Conservation (phyloP, 2,888 invertebrate genomes). For the Machimus atricapillus region DNA sequence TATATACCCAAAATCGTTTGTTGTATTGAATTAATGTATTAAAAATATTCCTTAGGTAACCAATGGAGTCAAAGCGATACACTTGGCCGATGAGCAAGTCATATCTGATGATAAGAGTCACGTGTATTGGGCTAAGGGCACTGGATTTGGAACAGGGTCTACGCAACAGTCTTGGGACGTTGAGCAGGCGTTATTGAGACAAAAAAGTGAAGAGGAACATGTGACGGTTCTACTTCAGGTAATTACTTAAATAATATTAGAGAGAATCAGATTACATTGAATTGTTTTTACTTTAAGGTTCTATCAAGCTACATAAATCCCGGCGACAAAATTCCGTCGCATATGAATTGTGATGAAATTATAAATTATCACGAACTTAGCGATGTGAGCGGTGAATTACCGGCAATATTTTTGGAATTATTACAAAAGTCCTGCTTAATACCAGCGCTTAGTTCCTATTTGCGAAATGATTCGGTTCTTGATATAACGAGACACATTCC, state of each 20-base stretch:
- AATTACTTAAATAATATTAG: constrained; percentile 25
- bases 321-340: constrained; percentile 65
- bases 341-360: constrained; percentile 58
- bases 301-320: constrained; percentile 89
- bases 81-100: constrained; percentile 59
- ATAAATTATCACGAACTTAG: constrained; percentile 60
- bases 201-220: constrained; percentile 92
- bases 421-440: constrained; percentile 83
- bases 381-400: constrained; percentile 66
- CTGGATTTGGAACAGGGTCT: constrained; percentile 95
- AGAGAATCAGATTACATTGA: neutral
- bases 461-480: constrained; percentile 93
- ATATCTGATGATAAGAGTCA: constrained; percentile 76
- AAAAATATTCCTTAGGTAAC: constrained; percentile 38
- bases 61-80: constrained; percentile 50
- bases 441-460: constrained; percentile 87
- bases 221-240: constrained; percentile 82
- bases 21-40: neutral
- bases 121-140: constrained; percentile 94
- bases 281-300: constrained; percentile 65
- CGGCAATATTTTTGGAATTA: constrained; percentile 76
- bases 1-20: neutral
- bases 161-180: constrained; percentile 97
- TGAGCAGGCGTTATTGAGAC: constrained; percentile 88
- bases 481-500: constrained; percentile 98